Evolutionary conservation across 2,113 vertebrate genomes (phyloP), one percentile per base, ranked within the genome.

Genomic region (Marmota monax): DNA sequence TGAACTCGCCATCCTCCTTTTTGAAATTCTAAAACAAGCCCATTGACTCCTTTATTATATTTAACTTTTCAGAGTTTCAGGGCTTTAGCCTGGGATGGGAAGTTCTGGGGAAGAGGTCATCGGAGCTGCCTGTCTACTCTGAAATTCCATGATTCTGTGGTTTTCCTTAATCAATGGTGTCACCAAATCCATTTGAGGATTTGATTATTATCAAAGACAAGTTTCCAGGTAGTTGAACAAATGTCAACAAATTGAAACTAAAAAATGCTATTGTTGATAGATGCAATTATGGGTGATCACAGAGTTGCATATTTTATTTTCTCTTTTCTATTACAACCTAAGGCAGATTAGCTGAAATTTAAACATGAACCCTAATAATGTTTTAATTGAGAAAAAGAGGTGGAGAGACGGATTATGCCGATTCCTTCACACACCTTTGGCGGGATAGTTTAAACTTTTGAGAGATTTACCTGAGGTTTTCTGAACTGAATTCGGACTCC

Each of bases 401-500:
- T 18, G 10, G 69, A 86, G 25, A 90, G 70, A 65, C 16, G 0
- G 20, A 91, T 29, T 23, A 45, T 69, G 85, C 20, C 78, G 45
- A 72, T 92, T 7, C n/a, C 63, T 4, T 58, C 23, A 78, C 22
- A 77, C 20, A 65, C 42, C 22, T 29, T 14, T 45, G 7, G 11
- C 2, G 34, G 48, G 29, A 78, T 18, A 92, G 34, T 25, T 92
- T 53, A 89, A 92, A 94, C 37, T 61, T 23, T 77, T 69, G 67
- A 91, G 23, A 63, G 86, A 29, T 96, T 99, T 97, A 99, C 99
- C 99, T 99, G 96, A 99, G 99, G 97, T 99, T 99, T 98, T 99
- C 99, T 20, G 99, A 99, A 98, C 99, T 99, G 99, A 99, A 99
- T 98, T 99, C 99, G 0, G 99, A 99, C 98, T 99, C 99, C 96